phyloP scores from a whole-genome alignment of 1,140 invertebrate genomes.

The Scaptomyza graminum region DNA sequence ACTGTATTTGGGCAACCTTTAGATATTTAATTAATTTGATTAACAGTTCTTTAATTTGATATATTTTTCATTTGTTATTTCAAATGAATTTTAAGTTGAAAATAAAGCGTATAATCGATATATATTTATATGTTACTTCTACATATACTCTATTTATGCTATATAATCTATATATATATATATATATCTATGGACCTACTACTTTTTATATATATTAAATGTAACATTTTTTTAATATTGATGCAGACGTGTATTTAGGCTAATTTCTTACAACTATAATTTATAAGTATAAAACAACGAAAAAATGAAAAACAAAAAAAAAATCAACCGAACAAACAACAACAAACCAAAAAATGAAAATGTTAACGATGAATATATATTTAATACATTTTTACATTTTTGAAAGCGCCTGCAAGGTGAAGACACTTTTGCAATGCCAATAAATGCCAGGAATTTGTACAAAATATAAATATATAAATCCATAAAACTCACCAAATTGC shows the following conservation, averaged over 20 bases:
- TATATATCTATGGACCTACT: constrained; percentile 59
- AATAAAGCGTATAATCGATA: constrained; percentile 27
- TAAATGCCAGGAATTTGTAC: constrained; percentile 23
- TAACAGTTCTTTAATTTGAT: constrained; percentile 31
- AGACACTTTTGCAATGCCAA: constrained; percentile 10
- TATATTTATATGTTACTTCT: constrained; percentile 56
- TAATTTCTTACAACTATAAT: constrained; percentile 61
- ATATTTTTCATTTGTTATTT: constrained; percentile 1
- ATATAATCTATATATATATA: constrained; percentile 53
- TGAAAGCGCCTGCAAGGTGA: constrained; percentile 37
- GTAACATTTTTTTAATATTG: constrained; percentile 74
- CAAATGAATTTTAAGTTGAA: constrained; percentile 32
- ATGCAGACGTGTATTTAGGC: constrained; percentile 76
- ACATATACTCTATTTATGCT: constrained; percentile 54
- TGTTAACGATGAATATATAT: constrained; percentile 32
- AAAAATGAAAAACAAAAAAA: constrained; percentile 2
- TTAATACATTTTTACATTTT: constrained; percentile 37
- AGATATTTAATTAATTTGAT: constrained; percentile 26
- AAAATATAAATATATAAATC: constrained; percentile 20
- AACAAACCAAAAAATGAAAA: constrained; percentile 69
- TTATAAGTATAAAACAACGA: constrained; percentile 32
- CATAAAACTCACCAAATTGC: constrained; percentile 20
- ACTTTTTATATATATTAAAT: constrained; percentile 41
- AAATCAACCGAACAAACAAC: constrained; percentile 54
- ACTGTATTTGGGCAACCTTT: constrained; percentile 32